Conservation (phyloP, 2,888 invertebrate species). For the Arctia plantaginis region DNA sequence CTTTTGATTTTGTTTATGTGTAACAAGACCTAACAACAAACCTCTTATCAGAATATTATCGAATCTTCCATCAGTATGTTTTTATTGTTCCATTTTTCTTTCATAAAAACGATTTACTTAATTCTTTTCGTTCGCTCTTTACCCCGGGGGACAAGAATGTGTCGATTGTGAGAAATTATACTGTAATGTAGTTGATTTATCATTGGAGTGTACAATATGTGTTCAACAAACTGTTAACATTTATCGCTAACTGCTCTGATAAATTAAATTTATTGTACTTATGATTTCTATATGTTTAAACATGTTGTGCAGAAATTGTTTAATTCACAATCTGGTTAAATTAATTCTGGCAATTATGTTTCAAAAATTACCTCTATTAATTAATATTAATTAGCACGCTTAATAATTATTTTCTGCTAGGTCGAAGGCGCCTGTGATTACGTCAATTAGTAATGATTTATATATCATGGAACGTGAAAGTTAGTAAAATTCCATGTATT, state of each 20-base stretch:
- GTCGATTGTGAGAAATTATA: not conserved
- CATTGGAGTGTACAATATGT: not conserved
- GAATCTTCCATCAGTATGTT: conserved; percentile 4
- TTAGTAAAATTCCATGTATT: not conserved
- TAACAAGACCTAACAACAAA: not conserved
- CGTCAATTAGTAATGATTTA: too few species aligned
- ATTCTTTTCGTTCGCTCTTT: not conserved
- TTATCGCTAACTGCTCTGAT: not conserved
- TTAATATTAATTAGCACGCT: not conserved
- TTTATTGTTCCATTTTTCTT: conserved; percentile 7
- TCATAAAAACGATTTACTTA: not conserved
- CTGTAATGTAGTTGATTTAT: not conserved
- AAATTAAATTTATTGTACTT: not conserved
- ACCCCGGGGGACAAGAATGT: not conserved
- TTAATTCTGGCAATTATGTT: not conserved
- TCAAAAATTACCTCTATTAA: not conserved
- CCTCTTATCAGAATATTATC: conserved; percentile 10
- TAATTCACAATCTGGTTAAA: not conserved
- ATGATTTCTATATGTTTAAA: not conserved
- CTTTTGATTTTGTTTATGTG: not conserved
- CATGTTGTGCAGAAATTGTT: not conserved
- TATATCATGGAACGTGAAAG: too few species aligned
- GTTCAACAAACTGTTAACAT: not conserved
- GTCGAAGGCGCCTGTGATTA: too few species aligned
- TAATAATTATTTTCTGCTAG: not conserved